Base-by-base conservation (phyloP, 1,140 invertebrate genomes). In the Nasonia vitripennis region DNA sequence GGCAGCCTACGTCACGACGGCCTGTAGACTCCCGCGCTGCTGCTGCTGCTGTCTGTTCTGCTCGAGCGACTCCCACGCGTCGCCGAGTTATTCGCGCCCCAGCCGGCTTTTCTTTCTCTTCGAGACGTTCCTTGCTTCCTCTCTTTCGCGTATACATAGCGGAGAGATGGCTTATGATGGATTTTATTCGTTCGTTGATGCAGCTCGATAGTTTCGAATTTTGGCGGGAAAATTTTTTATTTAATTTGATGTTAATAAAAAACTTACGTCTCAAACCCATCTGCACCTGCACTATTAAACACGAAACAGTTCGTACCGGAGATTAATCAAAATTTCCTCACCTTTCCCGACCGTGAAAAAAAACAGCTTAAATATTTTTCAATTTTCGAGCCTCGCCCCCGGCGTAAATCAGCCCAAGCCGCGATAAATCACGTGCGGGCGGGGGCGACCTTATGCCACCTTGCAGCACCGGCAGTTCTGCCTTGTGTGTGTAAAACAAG, bases 361-460 rank as follows among this genome's bases (percentile, higher is more conserved):
- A 55, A 45, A 45, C 6, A 55, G 17, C 17, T 14, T 20, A 14
- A 55, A 70, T 73, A 81, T 81, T 71, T 55, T 81, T 81, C 67
- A 71, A 81, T 81, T 73, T 81, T 67, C 31, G 12, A 23, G 20
- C 2, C 67, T 14, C 37, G 62, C 11, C 68, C 31, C 41, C 6
- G n/a, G 55, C 68, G 45, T 81, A 81, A 81, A 81, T 81, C 68
- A 73, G 48, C 41, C n/a, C 2, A 5, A 14, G n/a, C 14, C 3
- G 23, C 79, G n/a, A 81, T 81, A 73, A 73, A 81, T 81, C 45
- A 81, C 20, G 27, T 27, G n/a, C 12, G 5, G 51, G 67, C 67
- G 14, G 14, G 14, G 14, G 14, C 14, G 27, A 45, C 34, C 79
- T 81, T 81, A 73, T 71, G 68, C n/a, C 78, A 45, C 51, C n/a